Evolutionary conservation across 2,888 invertebrate genomes (phyloP).

Genomic region (Falcaria lacertinaria): DNA sequence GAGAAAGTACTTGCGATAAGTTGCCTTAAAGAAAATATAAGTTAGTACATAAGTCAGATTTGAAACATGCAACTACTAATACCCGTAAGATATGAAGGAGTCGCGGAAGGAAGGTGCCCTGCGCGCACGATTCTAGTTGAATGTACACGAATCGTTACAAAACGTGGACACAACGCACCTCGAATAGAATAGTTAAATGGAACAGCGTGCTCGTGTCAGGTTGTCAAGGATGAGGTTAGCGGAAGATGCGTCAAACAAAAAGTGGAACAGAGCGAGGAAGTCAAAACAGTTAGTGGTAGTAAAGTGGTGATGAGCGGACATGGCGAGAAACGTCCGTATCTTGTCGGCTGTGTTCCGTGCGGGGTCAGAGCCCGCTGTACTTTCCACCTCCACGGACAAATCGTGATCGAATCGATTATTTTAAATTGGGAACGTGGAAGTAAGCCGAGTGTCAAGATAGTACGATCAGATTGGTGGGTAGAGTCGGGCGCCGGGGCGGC

Average conservation of each 20-base stretch:
- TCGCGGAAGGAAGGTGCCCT: slow-evolving; percentile 14
- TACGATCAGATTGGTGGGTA: slow-evolving; percentile 32
- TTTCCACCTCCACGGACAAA: slow-evolving; percentile 41
- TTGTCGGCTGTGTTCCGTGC: slow-evolving; percentile 74
- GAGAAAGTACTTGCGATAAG: neutral
- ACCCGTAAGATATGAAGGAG: slow-evolving; percentile 23
- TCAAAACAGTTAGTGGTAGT: slow-evolving; percentile 71
- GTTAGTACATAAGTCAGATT: slow-evolving; percentile 16
- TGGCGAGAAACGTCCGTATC: slow-evolving; percentile 66
- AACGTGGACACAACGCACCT: slow-evolving; percentile 26
- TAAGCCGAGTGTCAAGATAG: too few relatives aligned
- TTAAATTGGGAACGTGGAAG: slow-evolving; percentile 7
- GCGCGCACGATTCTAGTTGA: slow-evolving; percentile 17
- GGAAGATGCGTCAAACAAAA: slow-evolving; percentile 69
- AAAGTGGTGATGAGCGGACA: slow-evolving; percentile 73
- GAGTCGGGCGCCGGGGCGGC: slow-evolving; percentile 51
- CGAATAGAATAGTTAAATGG: slow-evolving; percentile 32
- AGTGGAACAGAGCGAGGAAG: slow-evolving; percentile 65
- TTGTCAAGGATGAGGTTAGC: slow-evolving; percentile 59
- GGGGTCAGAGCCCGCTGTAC: slow-evolving; percentile 58
- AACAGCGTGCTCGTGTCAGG: slow-evolving; percentile 64
- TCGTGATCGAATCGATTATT: slow-evolving; percentile 16
- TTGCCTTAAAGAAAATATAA: slow-evolving; percentile 11
- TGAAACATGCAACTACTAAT: slow-evolving; percentile 20
- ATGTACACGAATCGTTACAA: neutral